phyloP scores from a whole-genome alignment of 2,888 invertebrate species.

The Acanthosepion pharaonis region DNA sequence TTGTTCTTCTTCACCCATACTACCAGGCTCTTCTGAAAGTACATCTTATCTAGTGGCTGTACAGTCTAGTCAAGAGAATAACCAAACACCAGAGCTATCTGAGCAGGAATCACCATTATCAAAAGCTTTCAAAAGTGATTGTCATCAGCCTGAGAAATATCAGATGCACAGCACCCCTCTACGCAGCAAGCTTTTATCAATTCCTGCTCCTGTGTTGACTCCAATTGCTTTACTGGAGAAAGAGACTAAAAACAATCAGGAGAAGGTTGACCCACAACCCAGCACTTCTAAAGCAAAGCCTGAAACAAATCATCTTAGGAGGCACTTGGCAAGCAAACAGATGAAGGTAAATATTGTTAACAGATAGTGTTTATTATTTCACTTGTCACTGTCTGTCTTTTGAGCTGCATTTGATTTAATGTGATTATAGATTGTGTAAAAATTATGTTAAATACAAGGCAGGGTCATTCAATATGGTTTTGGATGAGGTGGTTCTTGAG shows the following conservation, averaged over 20 bases:
- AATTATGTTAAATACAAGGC: too few species aligned
- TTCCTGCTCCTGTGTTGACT: constrained; percentile 57
- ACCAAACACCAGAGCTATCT: not conserved
- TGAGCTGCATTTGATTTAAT: too few species aligned
- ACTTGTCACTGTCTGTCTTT: not conserved
- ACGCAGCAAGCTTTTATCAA: constrained; percentile 56
- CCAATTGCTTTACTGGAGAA: constrained; percentile 54
- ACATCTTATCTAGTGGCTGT: not conserved
- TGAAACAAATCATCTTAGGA: constrained; percentile 50
- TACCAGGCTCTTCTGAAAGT: not conserved
- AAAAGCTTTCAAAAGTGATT: not conserved
- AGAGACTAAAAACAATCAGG: not conserved
- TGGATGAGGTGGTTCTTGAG: too few species aligned
- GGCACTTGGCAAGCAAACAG: not conserved
- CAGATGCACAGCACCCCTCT: constrained; percentile 44
- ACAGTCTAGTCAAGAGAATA: not conserved
- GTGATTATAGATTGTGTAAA: too few species aligned
- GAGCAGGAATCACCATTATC: not conserved
- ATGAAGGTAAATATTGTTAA: not conserved
- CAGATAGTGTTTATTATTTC: not conserved
- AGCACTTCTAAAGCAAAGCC: constrained; percentile 47
- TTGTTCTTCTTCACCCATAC: not conserved
- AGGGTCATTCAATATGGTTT: too few species aligned
- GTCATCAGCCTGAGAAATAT: not conserved
- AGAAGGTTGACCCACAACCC: not conserved